Percentiles rank a stretch among this genome's conserved stretches.
Evolutionary conservation across 2,113 vertebrate genomes (phyloP).

Genomic region (Syngnathus typhle): DNA sequence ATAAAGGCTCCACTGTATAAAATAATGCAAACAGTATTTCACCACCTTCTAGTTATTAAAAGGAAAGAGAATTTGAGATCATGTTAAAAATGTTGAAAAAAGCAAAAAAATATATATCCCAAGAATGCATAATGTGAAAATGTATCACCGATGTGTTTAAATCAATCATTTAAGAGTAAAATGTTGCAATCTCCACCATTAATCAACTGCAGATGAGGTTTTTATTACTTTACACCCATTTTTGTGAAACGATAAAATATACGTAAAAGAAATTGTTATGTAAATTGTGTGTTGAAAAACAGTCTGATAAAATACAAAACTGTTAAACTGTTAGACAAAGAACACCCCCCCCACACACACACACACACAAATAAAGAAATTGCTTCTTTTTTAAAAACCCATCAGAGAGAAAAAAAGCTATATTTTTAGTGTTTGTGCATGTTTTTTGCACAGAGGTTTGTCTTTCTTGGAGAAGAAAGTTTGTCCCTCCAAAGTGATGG

Average conservation of each 20-base stretch:
- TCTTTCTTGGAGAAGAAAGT: constrained; percentile 94
- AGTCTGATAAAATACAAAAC: background rate
- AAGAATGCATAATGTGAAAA: background rate
- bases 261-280: no score
- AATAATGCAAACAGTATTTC: background rate
- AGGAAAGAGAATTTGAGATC: no score
- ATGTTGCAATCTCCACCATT: background rate
- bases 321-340: no score
- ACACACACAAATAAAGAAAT: background rate
- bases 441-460: constrained; percentile 94
- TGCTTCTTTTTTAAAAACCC: background rate
- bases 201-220: background rate
- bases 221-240: background rate
- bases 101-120: no score
- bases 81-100: no score
- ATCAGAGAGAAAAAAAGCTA: constrained; percentile 50
- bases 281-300: background rate
- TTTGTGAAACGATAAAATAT: background rate
- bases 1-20: no score
- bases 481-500: constrained; percentile 83
- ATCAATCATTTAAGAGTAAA: no score
- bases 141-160: background rate
- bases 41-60: no score
- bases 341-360: no score
- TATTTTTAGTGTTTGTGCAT: constrained; percentile 83